These are phyloP conservation scores for Chirona hameri DNA, from an alignment of 2,888 invertebrate genomes.

Conservation along the genomic window DNA sequence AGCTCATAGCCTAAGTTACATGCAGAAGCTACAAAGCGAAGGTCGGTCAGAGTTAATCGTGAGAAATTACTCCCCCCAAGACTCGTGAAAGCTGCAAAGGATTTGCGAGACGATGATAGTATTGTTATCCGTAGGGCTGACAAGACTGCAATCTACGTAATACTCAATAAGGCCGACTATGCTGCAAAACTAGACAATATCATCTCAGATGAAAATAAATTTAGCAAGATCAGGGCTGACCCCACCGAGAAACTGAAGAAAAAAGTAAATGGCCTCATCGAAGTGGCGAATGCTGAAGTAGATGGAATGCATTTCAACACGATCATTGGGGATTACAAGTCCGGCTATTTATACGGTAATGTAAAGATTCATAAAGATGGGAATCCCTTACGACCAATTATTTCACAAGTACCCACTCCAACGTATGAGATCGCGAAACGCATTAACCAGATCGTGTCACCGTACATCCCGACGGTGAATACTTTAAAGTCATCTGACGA, in stretches of 20 bases:
- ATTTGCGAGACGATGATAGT: neutral
- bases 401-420: no score
- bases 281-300: no score
- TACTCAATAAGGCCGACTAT: neutral
- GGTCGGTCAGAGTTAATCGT: neutral
- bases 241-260: neutral
- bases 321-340: no score
- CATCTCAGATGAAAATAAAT: neutral
- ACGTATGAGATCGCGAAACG: no score
- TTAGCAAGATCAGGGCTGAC: neutral
- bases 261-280: neutral
- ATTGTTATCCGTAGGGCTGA: neutral
- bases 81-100: neutral
- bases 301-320: no score
- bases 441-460: no score
- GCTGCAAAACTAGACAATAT: neutral
- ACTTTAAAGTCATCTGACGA: no score
- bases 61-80: neutral
- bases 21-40: neutral
- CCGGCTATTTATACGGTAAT: no score
- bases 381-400: no score
- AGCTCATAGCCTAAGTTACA: neutral
- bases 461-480: neutral
- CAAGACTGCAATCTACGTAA: neutral
- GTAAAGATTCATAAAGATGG: no score